A percentile compares a stretch with the other conserved stretches of the same genome.
Evolutionary conservation across 2,113 vertebrate species (phyloP).

Genomic region (Entomyzon cyanotis): DNA sequence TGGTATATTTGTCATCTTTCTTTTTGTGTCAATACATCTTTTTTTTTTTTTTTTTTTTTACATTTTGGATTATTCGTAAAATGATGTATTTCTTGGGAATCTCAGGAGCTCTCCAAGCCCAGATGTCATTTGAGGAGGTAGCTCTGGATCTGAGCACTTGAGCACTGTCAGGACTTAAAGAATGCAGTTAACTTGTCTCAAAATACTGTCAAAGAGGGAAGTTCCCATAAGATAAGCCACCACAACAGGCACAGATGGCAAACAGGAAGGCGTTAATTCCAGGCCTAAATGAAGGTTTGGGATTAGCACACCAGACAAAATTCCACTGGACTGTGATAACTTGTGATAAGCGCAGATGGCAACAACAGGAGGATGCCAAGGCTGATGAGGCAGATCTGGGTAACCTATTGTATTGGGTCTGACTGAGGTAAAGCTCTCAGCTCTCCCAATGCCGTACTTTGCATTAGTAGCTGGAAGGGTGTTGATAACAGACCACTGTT

Average conservation of each 20-base stretch:
- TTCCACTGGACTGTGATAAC: background rate
- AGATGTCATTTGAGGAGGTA: fast-evolving
- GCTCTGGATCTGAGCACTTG: background rate
- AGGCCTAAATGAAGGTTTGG: background rate
- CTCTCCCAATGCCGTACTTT: no score
- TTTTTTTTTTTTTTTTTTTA: background rate
- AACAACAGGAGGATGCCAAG: background rate
- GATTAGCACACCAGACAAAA: background rate
- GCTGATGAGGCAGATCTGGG: background rate
- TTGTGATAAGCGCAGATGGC: background rate
- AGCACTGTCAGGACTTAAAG: background rate
- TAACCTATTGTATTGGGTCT: no score
- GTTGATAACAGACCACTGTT: no score
- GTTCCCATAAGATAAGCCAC: no score
- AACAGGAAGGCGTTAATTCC: background rate
- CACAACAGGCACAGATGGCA: background rate
- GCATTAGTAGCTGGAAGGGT: no score
- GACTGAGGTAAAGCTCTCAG: no score
- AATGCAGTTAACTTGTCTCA: no score
- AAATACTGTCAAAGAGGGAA: no score
- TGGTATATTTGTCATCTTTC: background rate
- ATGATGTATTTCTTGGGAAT: background rate
- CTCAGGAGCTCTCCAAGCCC: background rate
- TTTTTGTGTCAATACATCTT: fast-evolving
- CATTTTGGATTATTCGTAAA: background rate